A percentile compares a stretch with the other conserved stretches of the same genome.
phyloP scores from a whole-genome alignment of 2,113 vertebrate genomes.

The Lepisosteus osseus region DNA sequence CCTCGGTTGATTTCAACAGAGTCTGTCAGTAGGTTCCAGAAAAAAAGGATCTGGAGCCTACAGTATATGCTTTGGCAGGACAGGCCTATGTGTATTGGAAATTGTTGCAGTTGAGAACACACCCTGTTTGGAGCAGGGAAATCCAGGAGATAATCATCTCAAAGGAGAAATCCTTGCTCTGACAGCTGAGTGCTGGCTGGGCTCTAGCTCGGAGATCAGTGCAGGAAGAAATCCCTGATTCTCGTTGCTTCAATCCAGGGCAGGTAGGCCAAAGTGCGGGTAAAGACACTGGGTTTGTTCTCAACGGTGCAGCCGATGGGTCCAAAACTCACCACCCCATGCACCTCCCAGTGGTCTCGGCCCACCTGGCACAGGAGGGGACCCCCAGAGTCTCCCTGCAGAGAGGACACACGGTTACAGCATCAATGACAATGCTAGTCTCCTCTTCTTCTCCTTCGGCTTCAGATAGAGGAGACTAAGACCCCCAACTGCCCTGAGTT shows the following conservation, averaged over 20 bases:
- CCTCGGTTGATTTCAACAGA: no score
- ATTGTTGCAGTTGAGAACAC: no score
- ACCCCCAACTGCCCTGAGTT: no score
- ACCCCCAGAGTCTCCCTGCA: constrained; percentile 74
- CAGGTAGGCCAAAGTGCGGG: constrained; percentile 70
- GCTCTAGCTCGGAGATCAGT: constrained; percentile 37
- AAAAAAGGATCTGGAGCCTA: no score
- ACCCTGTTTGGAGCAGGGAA: no score
- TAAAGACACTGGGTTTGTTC: constrained; percentile 82
- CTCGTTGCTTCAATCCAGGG: constrained; percentile 79
- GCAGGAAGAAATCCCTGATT: constrained; percentile 77
- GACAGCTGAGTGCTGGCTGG: no score
- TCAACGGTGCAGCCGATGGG: constrained; percentile 77
- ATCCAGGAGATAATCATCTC: constrained; percentile 6
- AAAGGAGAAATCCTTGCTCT: neutral
- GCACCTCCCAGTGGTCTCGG: constrained; percentile 75
- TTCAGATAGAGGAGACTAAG: no score
- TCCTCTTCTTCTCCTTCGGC: no score
- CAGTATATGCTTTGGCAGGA: no score
- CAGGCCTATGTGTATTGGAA: no score
- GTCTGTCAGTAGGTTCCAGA: no score
- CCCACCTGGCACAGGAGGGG: constrained; percentile 72
- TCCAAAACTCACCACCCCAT: constrained; percentile 80
- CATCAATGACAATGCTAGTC: neutral
- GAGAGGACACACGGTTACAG: neutral